Conservation (phyloP, 2,888 invertebrate genomes). For the Muschampia plurimacula region DNA sequence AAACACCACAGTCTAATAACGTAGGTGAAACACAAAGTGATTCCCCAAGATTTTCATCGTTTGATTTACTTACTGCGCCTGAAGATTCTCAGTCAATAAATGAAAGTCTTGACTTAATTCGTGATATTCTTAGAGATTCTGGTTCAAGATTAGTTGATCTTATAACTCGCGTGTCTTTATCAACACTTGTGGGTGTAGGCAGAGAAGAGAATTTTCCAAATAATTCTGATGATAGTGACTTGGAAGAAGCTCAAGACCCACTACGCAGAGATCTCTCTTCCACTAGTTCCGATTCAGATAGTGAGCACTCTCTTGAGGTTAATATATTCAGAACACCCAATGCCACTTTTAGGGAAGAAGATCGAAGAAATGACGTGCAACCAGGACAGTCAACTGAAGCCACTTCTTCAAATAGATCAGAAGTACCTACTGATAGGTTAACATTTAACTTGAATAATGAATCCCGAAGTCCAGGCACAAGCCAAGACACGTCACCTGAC, state of each 20-base stretch:
- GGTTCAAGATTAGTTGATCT: conserved; percentile 77
- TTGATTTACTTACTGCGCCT: conserved; percentile 49
- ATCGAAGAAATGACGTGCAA: conserved; percentile 50
- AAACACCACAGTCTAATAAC: neutral
- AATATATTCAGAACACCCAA: conserved; percentile 76
- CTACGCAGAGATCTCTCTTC: conserved; percentile 53
- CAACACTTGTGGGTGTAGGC: conserved; percentile 69
- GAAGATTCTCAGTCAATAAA: conserved; percentile 77
- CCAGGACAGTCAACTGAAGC: conserved; percentile 39
- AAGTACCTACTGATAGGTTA: conserved; percentile 61
- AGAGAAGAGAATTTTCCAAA: conserved; percentile 56
- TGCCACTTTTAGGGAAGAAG: conserved; percentile 67
- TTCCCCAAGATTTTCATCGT: conserved; percentile 24
- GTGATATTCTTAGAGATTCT: conserved; percentile 79
- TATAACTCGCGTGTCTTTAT: conserved; percentile 78
- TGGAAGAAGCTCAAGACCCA: conserved; percentile 42
- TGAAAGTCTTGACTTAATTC: conserved; percentile 77
- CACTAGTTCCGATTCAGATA: conserved; percentile 76
- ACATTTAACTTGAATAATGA: conserved; percentile 64
- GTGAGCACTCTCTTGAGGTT: conserved; percentile 69
- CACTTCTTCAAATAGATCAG: conserved; percentile 42
- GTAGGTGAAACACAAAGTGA: conserved; percentile 9
- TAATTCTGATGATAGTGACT: conserved; percentile 63
- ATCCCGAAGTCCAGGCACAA: conserved; percentile 47
- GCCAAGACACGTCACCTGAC: conserved; percentile 56